Conservation (phyloP, 2,888 invertebrate genomes). For the Diplolepis rosae region DNA sequence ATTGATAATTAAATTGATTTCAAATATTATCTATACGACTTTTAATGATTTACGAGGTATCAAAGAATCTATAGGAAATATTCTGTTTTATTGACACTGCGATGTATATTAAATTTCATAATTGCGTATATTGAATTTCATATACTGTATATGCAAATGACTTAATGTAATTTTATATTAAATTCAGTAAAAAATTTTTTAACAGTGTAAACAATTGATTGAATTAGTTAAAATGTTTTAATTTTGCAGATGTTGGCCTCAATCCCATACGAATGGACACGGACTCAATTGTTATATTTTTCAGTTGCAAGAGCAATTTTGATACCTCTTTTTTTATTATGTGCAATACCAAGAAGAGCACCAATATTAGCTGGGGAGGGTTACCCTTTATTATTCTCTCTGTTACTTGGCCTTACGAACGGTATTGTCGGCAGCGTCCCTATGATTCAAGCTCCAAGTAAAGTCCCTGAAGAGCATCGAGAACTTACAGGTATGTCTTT, state of each 20-base stretch:
- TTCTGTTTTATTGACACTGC: too few relatives aligned
- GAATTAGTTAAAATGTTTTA: neutral
- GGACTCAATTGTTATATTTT: conserved; percentile 84
- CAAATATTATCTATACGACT: too few relatives aligned
- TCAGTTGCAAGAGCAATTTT: conserved; percentile 83
- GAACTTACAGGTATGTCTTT: conserved; percentile 89
- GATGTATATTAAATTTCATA: too few relatives aligned
- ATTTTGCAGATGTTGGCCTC: conserved; percentile 81
- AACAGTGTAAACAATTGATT: too few relatives aligned
- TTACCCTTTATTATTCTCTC: conserved; percentile 80
- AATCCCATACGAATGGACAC: conserved; percentile 88
- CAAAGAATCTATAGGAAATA: too few relatives aligned
- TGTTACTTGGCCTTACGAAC: conserved; percentile 87
- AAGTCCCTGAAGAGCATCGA: conserved; percentile 88
- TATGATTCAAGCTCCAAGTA: conserved; percentile 92
- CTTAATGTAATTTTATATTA: too few relatives aligned
- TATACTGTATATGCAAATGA: too few relatives aligned
- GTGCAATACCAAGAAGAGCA: conserved; percentile 84
- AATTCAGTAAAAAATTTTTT: too few relatives aligned
- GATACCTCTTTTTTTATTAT: conserved; percentile 87
- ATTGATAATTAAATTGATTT: too few relatives aligned
- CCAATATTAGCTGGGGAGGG: conserved; percentile 83
- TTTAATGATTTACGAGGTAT: too few relatives aligned
- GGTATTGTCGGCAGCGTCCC: conserved; percentile 93
- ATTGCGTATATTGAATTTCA: too few relatives aligned